phyloP scores from a whole-genome alignment of 1,140 invertebrate species.

The Drosophila parvula region DNA sequence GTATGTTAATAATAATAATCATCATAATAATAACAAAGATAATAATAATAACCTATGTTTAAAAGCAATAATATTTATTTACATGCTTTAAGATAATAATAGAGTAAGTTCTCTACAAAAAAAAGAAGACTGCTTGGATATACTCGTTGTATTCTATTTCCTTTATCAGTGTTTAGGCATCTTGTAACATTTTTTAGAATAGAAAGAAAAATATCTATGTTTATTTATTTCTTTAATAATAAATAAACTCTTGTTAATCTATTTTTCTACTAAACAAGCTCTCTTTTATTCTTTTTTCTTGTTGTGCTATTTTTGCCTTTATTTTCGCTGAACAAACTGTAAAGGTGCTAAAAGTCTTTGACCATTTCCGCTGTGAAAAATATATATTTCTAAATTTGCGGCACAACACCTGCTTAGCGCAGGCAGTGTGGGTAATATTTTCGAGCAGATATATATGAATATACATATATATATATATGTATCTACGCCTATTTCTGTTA shows the following conservation, averaged over 20 bases:
- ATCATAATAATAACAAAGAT: too few species aligned
- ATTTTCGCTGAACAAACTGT: slow-evolving; percentile 42
- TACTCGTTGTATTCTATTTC: too few species aligned
- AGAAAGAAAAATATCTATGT: neutral
- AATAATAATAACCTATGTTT: too few species aligned
- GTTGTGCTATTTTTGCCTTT: neutral
- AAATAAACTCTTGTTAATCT: too few species aligned
- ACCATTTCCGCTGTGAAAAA: slow-evolving; percentile 51
- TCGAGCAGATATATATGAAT: neutral
- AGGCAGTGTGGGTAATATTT: neutral
- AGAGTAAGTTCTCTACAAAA: too few species aligned
- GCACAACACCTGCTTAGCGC: neutral
- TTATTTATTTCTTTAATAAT: neutral
- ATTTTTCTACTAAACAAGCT: neutral
- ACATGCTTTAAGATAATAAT: too few species aligned
- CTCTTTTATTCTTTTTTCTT: neutral
- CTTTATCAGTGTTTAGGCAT: too few species aligned
- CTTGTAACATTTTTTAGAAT: too few species aligned
- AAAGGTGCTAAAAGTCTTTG: slow-evolving; percentile 33
- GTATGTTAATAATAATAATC: too few species aligned
- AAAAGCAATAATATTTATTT: too few species aligned
- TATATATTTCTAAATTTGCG: neutral
- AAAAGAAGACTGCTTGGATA: too few species aligned
- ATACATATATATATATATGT: slow-evolving; percentile 12
- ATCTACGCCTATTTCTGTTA: slow-evolving; percentile 17